phyloP scores from a whole-genome alignment of 2,797 vertebrate species.

The Melanotaenia maccullochi region DNA sequence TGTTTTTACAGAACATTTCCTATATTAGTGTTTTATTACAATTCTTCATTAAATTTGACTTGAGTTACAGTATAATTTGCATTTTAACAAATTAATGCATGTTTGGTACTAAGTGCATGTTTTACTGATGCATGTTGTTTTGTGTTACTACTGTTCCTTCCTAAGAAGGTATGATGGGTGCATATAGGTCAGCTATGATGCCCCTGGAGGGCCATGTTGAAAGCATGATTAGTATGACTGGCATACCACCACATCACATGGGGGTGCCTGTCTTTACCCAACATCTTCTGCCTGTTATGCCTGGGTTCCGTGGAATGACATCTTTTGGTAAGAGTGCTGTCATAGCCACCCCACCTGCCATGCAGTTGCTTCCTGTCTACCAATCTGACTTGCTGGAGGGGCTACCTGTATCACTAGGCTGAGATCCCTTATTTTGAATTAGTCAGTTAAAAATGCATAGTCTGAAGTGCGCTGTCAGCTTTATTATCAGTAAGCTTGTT shows the following conservation, averaged over 20 bases:
- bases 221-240: constrained; percentile 95
- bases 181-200: constrained; percentile 91
- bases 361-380: constrained; percentile 87
- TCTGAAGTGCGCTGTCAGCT: constrained; percentile 37
- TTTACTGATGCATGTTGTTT: constrained; percentile 93
- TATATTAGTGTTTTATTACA: constrained; percentile 36
- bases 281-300: constrained; percentile 89
- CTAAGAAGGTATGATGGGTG: constrained; percentile 91
- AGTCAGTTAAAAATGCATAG: constrained; percentile 20
- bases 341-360: constrained; percentile 66
- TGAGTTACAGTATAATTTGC: constrained; percentile 9
- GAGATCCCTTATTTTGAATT: constrained; percentile 41
- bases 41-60: neutral
- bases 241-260: constrained; percentile 93
- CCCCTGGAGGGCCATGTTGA: constrained; percentile 89
- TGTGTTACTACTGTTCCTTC: constrained; percentile 82
- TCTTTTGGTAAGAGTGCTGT: constrained; percentile 91
- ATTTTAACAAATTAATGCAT: constrained; percentile 44
- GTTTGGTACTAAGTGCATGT: constrained; percentile 85
- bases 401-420: constrained; percentile 82
- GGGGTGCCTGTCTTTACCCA: constrained; percentile 89
- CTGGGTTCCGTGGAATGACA: constrained; percentile 89
- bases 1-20: constrained; percentile 26
- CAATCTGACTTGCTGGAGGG: constrained; percentile 85
- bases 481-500: constrained; percentile 10